Conservation (phyloP, 2,113 vertebrate species). For the Nymphicus hollandicus region DNA sequence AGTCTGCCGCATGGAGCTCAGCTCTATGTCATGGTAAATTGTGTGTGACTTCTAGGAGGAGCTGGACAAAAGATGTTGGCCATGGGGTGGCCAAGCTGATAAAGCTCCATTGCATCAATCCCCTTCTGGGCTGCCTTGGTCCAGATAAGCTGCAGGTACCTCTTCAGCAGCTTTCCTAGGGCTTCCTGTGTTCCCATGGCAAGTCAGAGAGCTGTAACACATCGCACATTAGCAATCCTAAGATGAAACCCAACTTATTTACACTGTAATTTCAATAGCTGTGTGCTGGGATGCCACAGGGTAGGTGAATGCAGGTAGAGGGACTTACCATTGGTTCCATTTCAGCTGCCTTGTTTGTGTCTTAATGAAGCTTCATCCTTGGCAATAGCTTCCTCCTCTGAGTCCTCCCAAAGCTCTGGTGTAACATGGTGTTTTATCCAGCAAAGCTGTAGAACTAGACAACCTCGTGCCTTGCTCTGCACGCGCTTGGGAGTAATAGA, state of each 20-base stretch:
- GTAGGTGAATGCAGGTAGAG: not conserved
- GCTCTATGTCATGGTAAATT: fast-evolving
- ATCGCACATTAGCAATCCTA: not conserved
- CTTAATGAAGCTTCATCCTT: not conserved
- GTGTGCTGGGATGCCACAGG: not conserved
- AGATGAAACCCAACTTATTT: not conserved
- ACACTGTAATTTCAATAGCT: not conserved
- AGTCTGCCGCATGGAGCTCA: not conserved
- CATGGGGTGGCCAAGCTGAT: not conserved
- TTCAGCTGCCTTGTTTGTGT: not conserved
- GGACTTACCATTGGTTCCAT: fast-evolving
- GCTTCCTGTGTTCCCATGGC: not conserved
- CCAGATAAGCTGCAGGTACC: not conserved
- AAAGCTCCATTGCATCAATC: not conserved
- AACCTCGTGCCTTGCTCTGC: constrained; percentile 17
- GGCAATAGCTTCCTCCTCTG: not conserved
- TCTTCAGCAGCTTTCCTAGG: not conserved
- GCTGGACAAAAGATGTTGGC: not conserved
- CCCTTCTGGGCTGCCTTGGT: not conserved
- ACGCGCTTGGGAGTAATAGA: constrained; percentile 5
- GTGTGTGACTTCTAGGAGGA: not conserved
- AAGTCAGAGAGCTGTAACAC: not conserved
- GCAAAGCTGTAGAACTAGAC: not conserved
- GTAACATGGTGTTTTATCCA: not conserved
- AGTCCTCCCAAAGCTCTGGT: not conserved